phyloP scores from a whole-genome alignment of 2,797 vertebrate genomes.

The Sebastes trivittatus region DNA sequence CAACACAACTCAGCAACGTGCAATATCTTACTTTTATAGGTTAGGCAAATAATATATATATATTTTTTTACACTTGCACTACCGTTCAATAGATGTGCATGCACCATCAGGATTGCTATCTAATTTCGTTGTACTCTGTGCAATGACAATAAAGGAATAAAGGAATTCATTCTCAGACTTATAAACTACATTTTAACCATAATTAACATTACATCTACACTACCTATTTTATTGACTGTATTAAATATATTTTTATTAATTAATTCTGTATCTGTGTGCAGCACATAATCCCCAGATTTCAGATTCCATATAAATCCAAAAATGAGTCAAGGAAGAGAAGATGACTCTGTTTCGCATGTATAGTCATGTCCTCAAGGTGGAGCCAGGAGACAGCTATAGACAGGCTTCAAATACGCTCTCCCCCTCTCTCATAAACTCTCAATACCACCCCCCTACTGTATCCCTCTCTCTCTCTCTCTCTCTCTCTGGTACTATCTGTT shows the following conservation, averaged over 20 bases:
- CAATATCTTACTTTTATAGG: too few species aligned
- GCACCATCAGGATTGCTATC: rapidly evolving
- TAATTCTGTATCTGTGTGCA: not conserved
- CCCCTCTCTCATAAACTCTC: too few species aligned
- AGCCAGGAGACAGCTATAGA: not conserved
- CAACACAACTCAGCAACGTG: too few species aligned
- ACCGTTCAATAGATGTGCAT: rapidly evolving
- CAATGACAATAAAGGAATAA: too few species aligned
- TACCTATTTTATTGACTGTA: not conserved
- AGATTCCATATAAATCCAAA: not conserved
- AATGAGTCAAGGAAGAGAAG: rapidly evolving
- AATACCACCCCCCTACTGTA: too few species aligned
- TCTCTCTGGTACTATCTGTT: too few species aligned
- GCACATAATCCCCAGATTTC: not conserved
- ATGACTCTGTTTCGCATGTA: not conserved
- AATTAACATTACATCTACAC: not conserved
- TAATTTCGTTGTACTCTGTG: too few species aligned
- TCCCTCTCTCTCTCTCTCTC: too few species aligned
- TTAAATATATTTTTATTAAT: not conserved
- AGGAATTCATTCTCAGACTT: not conserved
- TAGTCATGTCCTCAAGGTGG: constrained; percentile 15
- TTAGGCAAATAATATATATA: rapidly evolving
- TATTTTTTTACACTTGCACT: too few species aligned
- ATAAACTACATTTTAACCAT: not conserved
- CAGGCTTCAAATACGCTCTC: too few species aligned